Base-by-base conservation (phyloP, 2,797 vertebrate species). In the Nyctibius grandis region DNA sequence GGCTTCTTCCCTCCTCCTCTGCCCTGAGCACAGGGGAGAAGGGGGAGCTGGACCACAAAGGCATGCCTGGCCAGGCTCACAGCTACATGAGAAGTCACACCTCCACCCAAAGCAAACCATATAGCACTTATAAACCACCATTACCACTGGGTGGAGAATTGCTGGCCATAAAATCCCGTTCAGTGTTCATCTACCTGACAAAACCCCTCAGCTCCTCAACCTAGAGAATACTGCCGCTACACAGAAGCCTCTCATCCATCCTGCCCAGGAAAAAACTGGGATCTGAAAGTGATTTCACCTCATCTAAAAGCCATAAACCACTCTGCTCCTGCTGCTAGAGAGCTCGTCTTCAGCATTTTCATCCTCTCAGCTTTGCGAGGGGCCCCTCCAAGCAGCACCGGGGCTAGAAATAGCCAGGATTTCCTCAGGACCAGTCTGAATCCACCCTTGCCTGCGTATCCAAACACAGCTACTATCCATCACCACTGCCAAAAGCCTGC, bases 301-400 rank as follows among this genome's bases (percentile, higher is more conserved):
- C 14, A 53, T 40, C 25, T 28, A 45, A 84, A 77, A 47, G 33
- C 54, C 65, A 81, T 1, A 36, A 9, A 73, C 12, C 5, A 17
- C 25, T 14, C 12, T 42, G 51, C 34, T 69, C 9, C 22, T 45
- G 36, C 45, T 77, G 25, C 50, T 61, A 36, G 31, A 26, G 20
- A 65, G 34, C n/a, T 11, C 31, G 15, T 34, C 59, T 68, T 54
- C 33, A 40, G 29, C 5, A 4, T 76, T 63, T 72, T 68, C 68
- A 23, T 19, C n/a, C n/a, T 76, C 47, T 29, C 16, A 12, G 42
- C 60, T 80, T 54, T 68, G 59, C 12, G 5, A 22, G 11, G 56
- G 12, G 15, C 17, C 10, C 6, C 25, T 69, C 57, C 1, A 0
- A 59, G 42, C 17, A 67, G 44, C 57, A 63, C 22, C 2, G 0